A percentile compares a stretch with the other conserved stretches of the same genome.
Evolutionary conservation across 2,113 vertebrate genomes (phyloP).

Genomic region (Cololabis saira): DNA sequence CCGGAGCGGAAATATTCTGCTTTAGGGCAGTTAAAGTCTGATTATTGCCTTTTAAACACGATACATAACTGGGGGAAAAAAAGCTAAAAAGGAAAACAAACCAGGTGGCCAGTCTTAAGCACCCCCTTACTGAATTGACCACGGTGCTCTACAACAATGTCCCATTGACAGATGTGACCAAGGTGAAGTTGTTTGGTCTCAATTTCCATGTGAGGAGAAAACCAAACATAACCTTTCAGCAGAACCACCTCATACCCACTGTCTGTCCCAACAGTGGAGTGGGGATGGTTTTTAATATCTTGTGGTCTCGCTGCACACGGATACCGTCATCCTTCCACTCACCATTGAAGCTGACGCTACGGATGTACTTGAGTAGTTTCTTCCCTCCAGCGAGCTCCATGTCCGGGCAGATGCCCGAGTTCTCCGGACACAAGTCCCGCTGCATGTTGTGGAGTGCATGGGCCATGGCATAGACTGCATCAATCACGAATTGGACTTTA

Average conservation of each 20-base stretch:
- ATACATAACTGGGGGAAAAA: neutral
- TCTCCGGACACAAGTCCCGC: conserved; percentile 89
- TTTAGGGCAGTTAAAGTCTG: neutral
- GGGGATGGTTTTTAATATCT: no score
- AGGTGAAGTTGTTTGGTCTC: no score
- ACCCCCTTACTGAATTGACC: no score
- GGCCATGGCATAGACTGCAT: conserved; percentile 94
- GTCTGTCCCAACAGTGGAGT: no score
- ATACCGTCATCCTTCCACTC: conserved; percentile 12
- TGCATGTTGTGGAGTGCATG: conserved; percentile 96
- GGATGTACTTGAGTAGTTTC: conserved; percentile 92
- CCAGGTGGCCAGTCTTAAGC: no score
- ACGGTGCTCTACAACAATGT: no score
- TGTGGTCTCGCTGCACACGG: neutral
- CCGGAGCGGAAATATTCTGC: neutral
- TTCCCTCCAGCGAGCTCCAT: conserved; percentile 93
- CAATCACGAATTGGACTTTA: conserved; percentile 97
- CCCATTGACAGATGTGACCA: no score
- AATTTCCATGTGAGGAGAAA: no score
- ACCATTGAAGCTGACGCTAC: conserved; percentile 90
- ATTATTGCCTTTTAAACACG: neutral
- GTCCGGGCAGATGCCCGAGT: conserved; percentile 87
- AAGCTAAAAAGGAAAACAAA: no score
- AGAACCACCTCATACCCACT: no score
- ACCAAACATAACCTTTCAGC: no score